Base-by-base conservation (phyloP, 2,113 vertebrate species). In the Butorides virescens region DNA sequence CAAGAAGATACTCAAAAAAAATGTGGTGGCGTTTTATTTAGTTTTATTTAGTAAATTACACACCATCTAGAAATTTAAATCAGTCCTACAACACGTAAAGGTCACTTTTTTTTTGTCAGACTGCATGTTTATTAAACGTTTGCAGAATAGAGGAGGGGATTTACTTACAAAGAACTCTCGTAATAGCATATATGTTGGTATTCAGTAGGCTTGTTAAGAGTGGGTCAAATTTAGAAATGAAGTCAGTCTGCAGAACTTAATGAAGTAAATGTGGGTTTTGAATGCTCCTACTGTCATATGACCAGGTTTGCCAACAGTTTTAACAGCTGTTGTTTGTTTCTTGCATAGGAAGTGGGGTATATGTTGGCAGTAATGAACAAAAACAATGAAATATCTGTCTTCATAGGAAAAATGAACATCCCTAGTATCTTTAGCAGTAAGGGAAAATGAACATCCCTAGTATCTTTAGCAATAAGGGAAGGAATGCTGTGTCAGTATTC, bases 341-440 rank as follows among this genome's bases (percentile, higher is more conserved):
- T 18, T 0, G 2, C 4, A 0, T 39, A 44, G 15, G 26, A 53
- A 74, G 7, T 77, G 37, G 9, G 42, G 10, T 58, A 5, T n/a
- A 27, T n/a, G 5, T 50, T 73, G 50, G 59, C 22, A 84, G 65
- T 77, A 70, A 70, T 17, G 37, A 74, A 46, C 12, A 74, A 86
- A 42, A 25, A 23, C 21, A 66, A 23, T 44, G 23, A 91, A 76
- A 49, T 59, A 53, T 4, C n/a, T 44, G 14, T 55, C 63, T 53
- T 37, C 4, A 8, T 20, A 34, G 25, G 14, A 55, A 84, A 92
- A 84, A 30, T 27, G 0, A 84, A 17, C 19, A 30, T 52, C 15
- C 7, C 7, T 23, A 25, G 2, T 78, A 49, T n/a, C 36, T 72
- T 81, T 2, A 7, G 56, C 71, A 88, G 67, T 34, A 56, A 47